Evolutionary conservation across 2,797 vertebrate species (phyloP), one percentile per base, ranked within the genome.

Genomic region (Apodemus agrarius): DNA sequence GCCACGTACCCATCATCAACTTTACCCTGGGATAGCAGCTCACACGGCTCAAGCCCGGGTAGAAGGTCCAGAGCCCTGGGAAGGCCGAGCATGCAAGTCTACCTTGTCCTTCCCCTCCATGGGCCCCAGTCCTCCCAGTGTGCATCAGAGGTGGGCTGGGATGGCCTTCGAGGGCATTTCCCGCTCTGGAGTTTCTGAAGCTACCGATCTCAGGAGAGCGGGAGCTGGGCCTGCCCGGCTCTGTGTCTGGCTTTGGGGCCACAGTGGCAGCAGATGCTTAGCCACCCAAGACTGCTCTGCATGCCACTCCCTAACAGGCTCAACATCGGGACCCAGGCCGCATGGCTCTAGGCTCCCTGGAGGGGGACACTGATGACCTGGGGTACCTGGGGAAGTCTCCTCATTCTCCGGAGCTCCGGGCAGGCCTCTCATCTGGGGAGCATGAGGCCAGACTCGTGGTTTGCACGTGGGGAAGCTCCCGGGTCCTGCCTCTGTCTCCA

Each of bases 201-300:
- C 2, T 1, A 0, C 6, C 11, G 24, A 65, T 0, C 0, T 52
- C 61, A 21, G 37, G 67, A 72, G 2, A 69, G 43, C 10, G 4
- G 24, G 29, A 7, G 8, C 65, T 11, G 0, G 4, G 78, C 49
- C 54, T 43, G 61, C 90, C 54, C 92, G 46, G 19, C 2, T 85
- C 83, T 57, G 69, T 2, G 22, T 3, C 43, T 22, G 21, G 72
- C 74, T 65, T 8, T 22, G 46, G 85, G 31, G 12, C 29, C 49
- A 90, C 0, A 0, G 65, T 79, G 54, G 79, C 14, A 6, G 24
- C 1, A 3, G 72, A 40, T 1, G 0, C 34, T 86, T 49, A 40
- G 14, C 57, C 74, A 76, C 14, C 17, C 16, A 69, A 80, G 40
- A 13, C n/a, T 29, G 34, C 34, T 34, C 29, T n/a, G 26, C 21